Conservation (phyloP, 2,797 vertebrate species). For the Neopelma chrysocephalum region DNA sequence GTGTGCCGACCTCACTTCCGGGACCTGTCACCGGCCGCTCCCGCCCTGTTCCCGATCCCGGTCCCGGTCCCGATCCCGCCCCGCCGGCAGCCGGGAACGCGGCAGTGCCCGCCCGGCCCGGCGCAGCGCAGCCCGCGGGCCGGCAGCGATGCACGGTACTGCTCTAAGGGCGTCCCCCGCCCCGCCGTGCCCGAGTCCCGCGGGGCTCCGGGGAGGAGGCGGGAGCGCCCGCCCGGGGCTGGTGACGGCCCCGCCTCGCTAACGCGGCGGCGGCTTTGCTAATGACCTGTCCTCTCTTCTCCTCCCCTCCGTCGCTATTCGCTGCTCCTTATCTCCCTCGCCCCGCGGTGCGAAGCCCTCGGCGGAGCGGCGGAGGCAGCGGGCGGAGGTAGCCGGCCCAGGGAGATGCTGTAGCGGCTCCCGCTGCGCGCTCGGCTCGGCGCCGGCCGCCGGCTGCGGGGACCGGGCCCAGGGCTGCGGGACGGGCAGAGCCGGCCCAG, state of each 20-base stretch:
- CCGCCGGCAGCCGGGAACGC: no score
- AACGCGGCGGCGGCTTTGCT: background rate
- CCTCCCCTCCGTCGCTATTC: background rate
- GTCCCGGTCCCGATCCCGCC: background rate
- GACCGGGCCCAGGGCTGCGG: background rate
- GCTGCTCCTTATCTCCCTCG: background rate
- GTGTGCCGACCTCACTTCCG: slow-evolving; percentile 7
- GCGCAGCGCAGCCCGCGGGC: background rate
- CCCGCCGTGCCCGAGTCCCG: background rate
- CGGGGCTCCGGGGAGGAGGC: background rate
- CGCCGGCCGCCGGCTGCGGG: background rate
- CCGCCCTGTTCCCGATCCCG: no score
- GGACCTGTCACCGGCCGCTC: background rate
- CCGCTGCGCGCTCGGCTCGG: background rate
- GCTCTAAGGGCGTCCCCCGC: background rate
- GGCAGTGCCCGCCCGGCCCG: background rate
- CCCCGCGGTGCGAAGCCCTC: background rate
- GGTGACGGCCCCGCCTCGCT: background rate
- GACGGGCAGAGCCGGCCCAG: background rate
- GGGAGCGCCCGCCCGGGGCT: background rate
- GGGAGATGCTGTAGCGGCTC: slow-evolving; percentile 16
- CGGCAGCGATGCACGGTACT: background rate
- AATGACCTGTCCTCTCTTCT: background rate
- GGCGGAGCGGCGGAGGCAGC: background rate
- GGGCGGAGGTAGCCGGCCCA: background rate